Percentiles rank a stretch among this genome's conserved stretches.
phyloP scores from a whole-genome alignment of 2,797 vertebrate species.

The Hozukius guyotensis region DNA sequence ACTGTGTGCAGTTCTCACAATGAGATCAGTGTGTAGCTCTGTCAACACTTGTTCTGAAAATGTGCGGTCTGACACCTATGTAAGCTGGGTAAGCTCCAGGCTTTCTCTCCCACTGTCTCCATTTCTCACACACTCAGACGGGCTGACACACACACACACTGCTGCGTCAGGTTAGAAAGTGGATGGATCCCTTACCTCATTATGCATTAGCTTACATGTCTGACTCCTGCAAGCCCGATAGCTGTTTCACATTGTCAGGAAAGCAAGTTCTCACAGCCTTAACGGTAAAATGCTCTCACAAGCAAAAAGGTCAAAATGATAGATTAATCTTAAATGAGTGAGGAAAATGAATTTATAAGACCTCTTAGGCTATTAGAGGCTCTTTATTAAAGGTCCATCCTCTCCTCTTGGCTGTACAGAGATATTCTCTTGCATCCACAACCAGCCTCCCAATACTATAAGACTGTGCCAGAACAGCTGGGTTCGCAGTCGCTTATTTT shows the following conservation, averaged over 20 bases:
- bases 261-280: slow-evolving; percentile 17
- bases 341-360: slow-evolving; percentile 11
- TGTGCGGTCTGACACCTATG: slow-evolving; percentile 71
- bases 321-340: slow-evolving; percentile 22
- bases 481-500: slow-evolving; percentile 32
- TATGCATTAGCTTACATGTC: slow-evolving; percentile 51
- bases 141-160: slow-evolving; percentile 17
- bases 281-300: slow-evolving; percentile 6
- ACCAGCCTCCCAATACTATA: not conserved
- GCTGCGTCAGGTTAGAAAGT: slow-evolving; percentile 47
- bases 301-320: slow-evolving; percentile 12
- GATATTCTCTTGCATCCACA: slow-evolving; percentile 6
- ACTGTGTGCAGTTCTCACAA: slow-evolving; percentile 47
- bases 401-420: slow-evolving; percentile 20
- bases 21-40: slow-evolving; percentile 53
- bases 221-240: slow-evolving; percentile 35
- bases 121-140: slow-evolving; percentile 50
- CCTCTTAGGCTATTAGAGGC: slow-evolving; percentile 9
- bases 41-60: slow-evolving; percentile 65
- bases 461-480: slow-evolving; percentile 38
- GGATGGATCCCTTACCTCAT: slow-evolving; percentile 53
- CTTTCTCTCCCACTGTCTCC: slow-evolving; percentile 48
- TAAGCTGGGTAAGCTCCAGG: slow-evolving; percentile 57
- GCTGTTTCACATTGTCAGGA: slow-evolving; percentile 39
- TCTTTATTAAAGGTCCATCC: slow-evolving; percentile 17